Evolutionary conservation across 2,888 invertebrate genomes (phyloP).

Genomic region (Cerceris ruficornis): DNA sequence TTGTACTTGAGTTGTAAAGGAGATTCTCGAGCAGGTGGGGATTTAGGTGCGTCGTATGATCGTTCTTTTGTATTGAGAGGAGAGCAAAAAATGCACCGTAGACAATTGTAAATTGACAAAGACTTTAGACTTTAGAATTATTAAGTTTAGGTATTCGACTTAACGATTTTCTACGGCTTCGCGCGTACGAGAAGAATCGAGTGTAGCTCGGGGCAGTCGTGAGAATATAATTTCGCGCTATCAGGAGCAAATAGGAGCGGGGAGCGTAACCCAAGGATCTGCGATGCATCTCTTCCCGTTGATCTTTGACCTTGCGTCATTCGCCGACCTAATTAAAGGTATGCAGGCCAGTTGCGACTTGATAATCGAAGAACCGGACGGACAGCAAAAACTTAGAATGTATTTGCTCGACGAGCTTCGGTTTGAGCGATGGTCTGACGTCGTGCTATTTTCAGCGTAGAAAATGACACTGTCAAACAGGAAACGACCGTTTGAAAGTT

Average conservation of each 20-base stretch:
- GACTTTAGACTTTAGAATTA: conserved; percentile 8
- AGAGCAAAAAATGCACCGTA: too few relatives aligned
- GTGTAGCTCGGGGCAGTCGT: conserved; percentile 49
- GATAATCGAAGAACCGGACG: conserved; percentile 56
- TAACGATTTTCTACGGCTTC: conserved; percentile 61
- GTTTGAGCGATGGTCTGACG: too few relatives aligned
- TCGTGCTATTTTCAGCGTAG: too few relatives aligned
- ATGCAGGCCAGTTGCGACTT: conserved; percentile 46
- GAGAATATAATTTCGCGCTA: conserved; percentile 42
- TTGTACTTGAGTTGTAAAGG: too few relatives aligned
- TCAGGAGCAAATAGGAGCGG: conserved; percentile 23
- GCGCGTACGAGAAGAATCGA: conserved; percentile 31
- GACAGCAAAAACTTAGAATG: too few relatives aligned
- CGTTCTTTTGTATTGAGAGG: too few relatives aligned
- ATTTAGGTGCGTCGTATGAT: too few relatives aligned
- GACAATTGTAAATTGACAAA: not conserved
- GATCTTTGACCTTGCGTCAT: conserved; percentile 51
- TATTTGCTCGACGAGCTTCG: too few relatives aligned
- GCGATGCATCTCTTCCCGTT: conserved; percentile 37
- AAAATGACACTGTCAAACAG: too few relatives aligned
- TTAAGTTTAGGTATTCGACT: conserved; percentile 53
- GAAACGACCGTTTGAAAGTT: too few relatives aligned
- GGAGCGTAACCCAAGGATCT: conserved; percentile 17
- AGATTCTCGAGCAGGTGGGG: too few relatives aligned
- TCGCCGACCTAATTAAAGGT: conserved; percentile 62